These are phyloP conservation scores for Patella ulyssiponensis DNA, from an alignment of 2,888 invertebrate species.

Conservation along the genomic window DNA sequence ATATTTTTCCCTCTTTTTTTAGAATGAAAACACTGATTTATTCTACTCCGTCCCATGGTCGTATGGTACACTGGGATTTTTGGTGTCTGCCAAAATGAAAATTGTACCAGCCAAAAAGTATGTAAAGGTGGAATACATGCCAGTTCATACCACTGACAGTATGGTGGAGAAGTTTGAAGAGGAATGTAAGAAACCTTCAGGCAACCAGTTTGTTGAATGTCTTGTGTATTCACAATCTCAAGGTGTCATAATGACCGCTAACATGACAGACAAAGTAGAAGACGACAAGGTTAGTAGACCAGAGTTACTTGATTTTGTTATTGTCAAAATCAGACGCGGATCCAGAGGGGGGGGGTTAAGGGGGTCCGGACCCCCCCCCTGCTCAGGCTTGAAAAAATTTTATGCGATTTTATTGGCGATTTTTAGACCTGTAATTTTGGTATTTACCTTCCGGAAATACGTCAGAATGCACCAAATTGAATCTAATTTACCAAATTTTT, in stretches of 20 bases:
- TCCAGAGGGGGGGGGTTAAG: too few species aligned
- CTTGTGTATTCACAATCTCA: conserved; percentile 78
- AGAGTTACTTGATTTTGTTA: background rate
- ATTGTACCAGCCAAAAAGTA: conserved; percentile 82
- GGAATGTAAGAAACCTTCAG: conserved; percentile 74
- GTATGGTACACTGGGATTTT: conserved; percentile 86
- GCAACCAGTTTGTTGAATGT: conserved; percentile 84
- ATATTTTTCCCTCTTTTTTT: conserved; percentile 36
- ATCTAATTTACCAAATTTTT: too few species aligned
- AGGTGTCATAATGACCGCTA: conserved; percentile 85
- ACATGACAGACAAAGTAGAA: conserved; percentile 78
- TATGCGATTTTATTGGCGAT: too few species aligned
- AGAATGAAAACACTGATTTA: conserved; percentile 82
- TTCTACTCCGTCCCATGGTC: conserved; percentile 89
- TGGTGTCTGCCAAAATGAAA: conserved; percentile 81
- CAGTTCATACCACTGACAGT: conserved; percentile 73
- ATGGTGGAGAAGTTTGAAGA: conserved; percentile 73
- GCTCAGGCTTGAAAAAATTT: too few species aligned
- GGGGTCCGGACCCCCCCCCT: too few species aligned
- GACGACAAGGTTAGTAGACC: conserved; percentile 77
- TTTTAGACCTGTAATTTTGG: too few species aligned
- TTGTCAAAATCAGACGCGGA: too few species aligned
- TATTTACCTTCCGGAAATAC: too few species aligned
- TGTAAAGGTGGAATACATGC: conserved; percentile 78
- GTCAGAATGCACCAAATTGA: too few species aligned